Percentiles rank a stretch among this genome's conserved stretches.
Conservation (phyloP, 2,113 vertebrate species). For the Catharus bicknelli region DNA sequence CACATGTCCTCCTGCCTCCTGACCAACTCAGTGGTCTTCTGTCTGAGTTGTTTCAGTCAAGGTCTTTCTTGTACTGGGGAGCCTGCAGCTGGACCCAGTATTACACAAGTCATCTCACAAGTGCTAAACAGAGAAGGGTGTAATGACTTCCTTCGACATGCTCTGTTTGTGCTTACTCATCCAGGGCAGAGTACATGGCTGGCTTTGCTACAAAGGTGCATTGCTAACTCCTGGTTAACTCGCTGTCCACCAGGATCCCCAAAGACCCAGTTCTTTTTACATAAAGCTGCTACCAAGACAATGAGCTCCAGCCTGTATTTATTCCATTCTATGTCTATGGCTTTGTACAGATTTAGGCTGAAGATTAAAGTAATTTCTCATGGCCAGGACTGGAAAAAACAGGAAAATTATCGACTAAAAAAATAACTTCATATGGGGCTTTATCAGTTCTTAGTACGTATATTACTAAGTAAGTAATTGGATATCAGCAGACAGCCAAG, state of each 20-base stretch:
- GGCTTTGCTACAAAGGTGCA: neutral
- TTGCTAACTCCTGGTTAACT: neutral
- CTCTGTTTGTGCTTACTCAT: neutral
- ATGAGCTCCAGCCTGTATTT: neutral
- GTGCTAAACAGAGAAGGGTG: neutral
- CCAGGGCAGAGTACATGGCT: fast-evolving
- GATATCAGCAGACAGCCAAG: neutral
- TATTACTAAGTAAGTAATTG: neutral
- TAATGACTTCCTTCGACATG: fast-evolving
- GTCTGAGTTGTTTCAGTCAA: neutral
- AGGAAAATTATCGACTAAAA: neutral
- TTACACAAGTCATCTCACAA: neutral
- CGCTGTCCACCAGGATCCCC: neutral
- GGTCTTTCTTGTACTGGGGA: neutral
- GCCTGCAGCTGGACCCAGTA: neutral
- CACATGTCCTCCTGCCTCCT: neutral
- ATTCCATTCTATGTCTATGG: neutral
- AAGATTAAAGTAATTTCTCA: neutral
- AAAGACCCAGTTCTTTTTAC: neutral
- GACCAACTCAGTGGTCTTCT: neutral
- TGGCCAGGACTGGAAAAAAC: neutral
- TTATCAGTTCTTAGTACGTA: neutral
- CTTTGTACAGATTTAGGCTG: neutral
- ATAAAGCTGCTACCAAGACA: neutral
- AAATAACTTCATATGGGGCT: neutral